Base-by-base conservation (phyloP, 2,113 vertebrate species). In the Cervus canadensis region DNA sequence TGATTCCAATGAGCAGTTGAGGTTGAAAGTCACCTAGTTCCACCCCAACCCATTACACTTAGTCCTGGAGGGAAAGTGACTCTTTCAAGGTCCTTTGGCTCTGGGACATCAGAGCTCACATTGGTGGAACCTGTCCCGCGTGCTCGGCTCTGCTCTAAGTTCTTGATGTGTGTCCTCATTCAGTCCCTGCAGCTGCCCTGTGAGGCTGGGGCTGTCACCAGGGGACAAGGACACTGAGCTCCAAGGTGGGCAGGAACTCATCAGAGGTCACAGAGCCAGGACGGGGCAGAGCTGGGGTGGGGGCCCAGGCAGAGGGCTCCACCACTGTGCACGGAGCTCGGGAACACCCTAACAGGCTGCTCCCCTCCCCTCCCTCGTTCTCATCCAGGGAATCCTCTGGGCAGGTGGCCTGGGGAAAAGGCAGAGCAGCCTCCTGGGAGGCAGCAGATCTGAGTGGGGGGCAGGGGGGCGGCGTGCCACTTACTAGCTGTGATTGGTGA, bases 101-200 rank as follows among this genome's bases (percentile, higher is more conserved):
- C 2, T 0, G 14, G 52, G 23, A 23, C 10, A 52, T 59, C 26
- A 26, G 6, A 45, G 82, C 45, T 50, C 43, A 25, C 4, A 5
- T 0, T 28, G 12, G 7, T 26, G 33, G 50, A 60, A 33, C 33
- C 26, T 4, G 19, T 16, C 33, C 54, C 15, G 0, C 0, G 0
- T 57, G 26, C n/a, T 9, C 0, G 3, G 25, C 28, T n/a, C 64
- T 52, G 56, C 33, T 79, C 33, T 62, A 2, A 33, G 40, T 4
- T 14, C 48, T 56, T 25, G 10, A 4, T 1, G 2, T 11, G 17
- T 0, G 2, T 4, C 60, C 25, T 17, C 40, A 15, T 25, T 36
- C 33, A 57, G 28, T n/a, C 56, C 14, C 12, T 26, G 52, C 81
- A 56, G 82, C 5, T 9, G 7, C 26, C 21, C 56, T 36, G 36